Base-by-base conservation (phyloP, 2,888 invertebrate genomes). In the Trilocha varians region DNA sequence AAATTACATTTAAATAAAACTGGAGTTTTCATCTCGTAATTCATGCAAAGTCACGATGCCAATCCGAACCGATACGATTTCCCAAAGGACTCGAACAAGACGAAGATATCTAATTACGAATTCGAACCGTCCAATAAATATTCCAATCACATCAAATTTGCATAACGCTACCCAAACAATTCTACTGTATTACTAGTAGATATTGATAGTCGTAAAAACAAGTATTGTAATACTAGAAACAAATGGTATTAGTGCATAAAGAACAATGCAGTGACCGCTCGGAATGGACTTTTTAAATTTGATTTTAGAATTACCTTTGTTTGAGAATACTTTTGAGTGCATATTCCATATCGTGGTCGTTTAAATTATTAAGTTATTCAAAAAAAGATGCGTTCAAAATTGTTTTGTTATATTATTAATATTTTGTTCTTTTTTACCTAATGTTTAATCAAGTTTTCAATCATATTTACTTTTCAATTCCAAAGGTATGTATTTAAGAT, bases 71-170 rank as follows among this genome's bases (percentile, higher is more conserved):
- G 54, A 65, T 59, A 61, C 68, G 62, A 82, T 83, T 80, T 82
- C 84, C 84, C 84, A 16, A 43, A 47, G 72, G 84, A 49, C 50
- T 48, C 50, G n/a, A 50, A 48, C 61, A 61, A 66, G 65, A 66
- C 62, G 60, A 59, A 69, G 70, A 65, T 74, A 75, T 78, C 76
- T 82, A 82, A 84, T 84, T 84, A 82, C 69, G 65, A 72, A 77
- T 77, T 77, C 76, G 72, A 78, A 74, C 69, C 63, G 56, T 57
- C 68, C 71, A 73, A 80, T 78, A 80, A 82, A 82, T 82, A 79
- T 82, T 80, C 75, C 65, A 71, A 76, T 75, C 62, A 61, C 53
- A 65, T 55, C 32, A 48, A 62, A 78, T 79, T 75, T 76, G 66
- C 78, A 78, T 79, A 73, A 67, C 55, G 40, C 39, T 50, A 46